phyloP scores from a whole-genome alignment of 2,113 vertebrate species.

The Leuciscus idus region DNA sequence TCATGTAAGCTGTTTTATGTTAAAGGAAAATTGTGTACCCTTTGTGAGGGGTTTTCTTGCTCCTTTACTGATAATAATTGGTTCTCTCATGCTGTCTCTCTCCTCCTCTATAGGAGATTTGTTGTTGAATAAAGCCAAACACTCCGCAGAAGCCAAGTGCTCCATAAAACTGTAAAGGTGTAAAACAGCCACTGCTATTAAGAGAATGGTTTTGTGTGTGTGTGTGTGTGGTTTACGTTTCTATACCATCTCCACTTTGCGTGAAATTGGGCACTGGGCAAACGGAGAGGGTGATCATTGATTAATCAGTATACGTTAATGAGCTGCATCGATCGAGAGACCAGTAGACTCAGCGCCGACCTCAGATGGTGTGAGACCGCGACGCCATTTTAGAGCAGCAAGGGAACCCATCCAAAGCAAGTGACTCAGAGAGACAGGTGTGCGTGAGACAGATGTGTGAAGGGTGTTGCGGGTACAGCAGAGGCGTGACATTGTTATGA shows the following conservation, averaged over 20 bases:
- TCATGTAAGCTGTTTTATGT: neutral
- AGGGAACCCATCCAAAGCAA: conserved; percentile 27
- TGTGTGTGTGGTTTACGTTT: conserved; percentile 63
- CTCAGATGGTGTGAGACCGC: conserved; percentile 35
- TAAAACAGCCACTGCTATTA: conserved; percentile 47
- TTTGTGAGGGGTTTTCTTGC: conserved; percentile 7
- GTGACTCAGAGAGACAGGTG: neutral
- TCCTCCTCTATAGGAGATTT: conserved; percentile 21
- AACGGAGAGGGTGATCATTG: conserved; percentile 70
- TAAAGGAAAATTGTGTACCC: neutral
- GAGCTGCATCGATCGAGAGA: conserved; percentile 66
- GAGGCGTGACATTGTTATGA: conserved; percentile 31
- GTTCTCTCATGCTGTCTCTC: neutral
- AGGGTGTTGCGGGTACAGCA: conserved; percentile 18
- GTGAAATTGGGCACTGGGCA: conserved; percentile 53
- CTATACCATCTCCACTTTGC: conserved; percentile 22
- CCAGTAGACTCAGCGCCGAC: conserved; percentile 22
- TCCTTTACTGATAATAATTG: conserved; percentile 4
- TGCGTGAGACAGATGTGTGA: conserved; percentile 11
- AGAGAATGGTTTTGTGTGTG: conserved; percentile 52
- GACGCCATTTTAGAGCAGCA: conserved; percentile 36
- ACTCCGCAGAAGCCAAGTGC: conserved; percentile 8
- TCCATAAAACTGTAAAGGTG: conserved; percentile 43
- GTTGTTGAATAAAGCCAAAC: conserved; percentile 25
- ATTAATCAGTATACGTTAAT: conserved; percentile 75